These are phyloP conservation scores for Crossaster papposus DNA, from an alignment of 53 echinoderm and acorn worm genomes.

Conservation along the genomic window DNA sequence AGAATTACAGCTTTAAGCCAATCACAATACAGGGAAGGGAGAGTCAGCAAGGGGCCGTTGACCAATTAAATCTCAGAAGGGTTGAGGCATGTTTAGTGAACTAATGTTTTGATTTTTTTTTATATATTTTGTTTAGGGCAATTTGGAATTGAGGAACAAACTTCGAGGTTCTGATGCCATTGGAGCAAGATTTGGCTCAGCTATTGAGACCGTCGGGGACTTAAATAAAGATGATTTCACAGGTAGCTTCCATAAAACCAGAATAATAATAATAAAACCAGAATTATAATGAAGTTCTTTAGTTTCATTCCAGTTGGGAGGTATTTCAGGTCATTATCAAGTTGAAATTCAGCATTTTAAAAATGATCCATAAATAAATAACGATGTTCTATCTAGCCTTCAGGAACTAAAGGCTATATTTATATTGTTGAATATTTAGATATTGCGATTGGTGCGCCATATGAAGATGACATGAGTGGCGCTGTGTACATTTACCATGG, in stretches of 20 bases:
- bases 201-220: conserved; percentile 75
- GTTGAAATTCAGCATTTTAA: too few species aligned
- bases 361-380: too few species aligned
- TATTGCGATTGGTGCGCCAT: conserved; percentile 86
- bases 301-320: too few species aligned
- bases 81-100: too few species aligned
- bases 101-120: neutral
- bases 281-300: too few species aligned
- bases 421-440: conserved; percentile 41
- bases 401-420: neutral
- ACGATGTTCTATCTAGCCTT: too few species aligned
- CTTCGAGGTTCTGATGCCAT: conserved; percentile 71
- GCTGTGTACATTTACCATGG: conserved; percentile 94
- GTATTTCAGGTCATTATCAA: too few species aligned
- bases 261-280: too few species aligned
- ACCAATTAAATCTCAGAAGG: too few species aligned
- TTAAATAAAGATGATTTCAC: conserved; percentile 75
- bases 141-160: conserved; percentile 52
- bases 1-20: too few species aligned
- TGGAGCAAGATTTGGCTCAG: conserved; percentile 77
- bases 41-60: too few species aligned
- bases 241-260: conserved; percentile 37
- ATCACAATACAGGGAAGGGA: too few species aligned
- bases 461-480: conserved; percentile 70
- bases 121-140: conserved; percentile 21